phyloP scores from a whole-genome alignment of 2,797 vertebrate species.

The Artibeus jamaicensis region DNA sequence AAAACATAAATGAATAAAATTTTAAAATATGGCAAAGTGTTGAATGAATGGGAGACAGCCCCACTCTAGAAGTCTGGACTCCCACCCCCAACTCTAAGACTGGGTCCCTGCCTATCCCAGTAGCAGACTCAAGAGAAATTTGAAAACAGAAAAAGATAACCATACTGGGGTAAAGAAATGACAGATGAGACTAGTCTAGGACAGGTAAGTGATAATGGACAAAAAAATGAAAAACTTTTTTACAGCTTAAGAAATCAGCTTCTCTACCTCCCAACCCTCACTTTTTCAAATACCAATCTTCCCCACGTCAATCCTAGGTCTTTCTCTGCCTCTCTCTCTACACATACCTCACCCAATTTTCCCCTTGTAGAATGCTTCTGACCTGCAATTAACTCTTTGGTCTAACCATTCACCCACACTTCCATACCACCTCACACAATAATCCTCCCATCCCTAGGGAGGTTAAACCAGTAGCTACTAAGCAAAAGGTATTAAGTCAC shows the following conservation, averaged over 20 bases:
- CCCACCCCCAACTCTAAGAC: background rate
- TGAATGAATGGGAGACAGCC: background rate
- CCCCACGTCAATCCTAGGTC: background rate
- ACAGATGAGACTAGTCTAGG: background rate
- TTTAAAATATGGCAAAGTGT: background rate
- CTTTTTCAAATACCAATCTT: background rate
- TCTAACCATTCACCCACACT: constrained; percentile 51
- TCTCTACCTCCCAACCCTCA: background rate
- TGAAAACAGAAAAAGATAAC: background rate
- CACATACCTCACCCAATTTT: background rate
- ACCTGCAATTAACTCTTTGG: constrained; percentile 28
- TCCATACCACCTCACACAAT: constrained; percentile 56
- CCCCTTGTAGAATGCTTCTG: background rate
- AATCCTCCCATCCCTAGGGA: constrained; percentile 37
- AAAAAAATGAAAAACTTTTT: background rate
- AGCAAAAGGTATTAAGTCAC: background rate
- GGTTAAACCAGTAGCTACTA: background rate
- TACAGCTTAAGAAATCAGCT: background rate
- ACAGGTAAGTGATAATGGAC: background rate
- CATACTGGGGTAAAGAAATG: background rate
- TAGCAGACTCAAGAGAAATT: background rate
- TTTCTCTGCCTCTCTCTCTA: background rate
- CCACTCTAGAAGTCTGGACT: background rate
- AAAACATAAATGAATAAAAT: background rate
- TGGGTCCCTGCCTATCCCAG: background rate